Evolutionary conservation across 2,888 invertebrate genomes (phyloP).

Genomic region (Ferdinandea cuprea): DNA sequence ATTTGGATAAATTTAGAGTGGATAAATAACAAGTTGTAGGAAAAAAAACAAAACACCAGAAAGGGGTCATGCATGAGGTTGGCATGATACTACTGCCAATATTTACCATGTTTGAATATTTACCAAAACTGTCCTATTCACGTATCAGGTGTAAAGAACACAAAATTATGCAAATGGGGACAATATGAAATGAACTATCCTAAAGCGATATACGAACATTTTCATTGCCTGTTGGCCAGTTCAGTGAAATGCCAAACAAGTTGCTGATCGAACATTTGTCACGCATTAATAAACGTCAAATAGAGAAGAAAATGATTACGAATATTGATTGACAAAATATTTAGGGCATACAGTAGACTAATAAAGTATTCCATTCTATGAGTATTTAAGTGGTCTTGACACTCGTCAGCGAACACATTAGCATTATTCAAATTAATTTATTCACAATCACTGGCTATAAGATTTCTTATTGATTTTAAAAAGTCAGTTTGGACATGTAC

Average conservation of each 20-base stretch:
- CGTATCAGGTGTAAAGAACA: slow-evolving; percentile 8
- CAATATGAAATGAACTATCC: slow-evolving; percentile 17
- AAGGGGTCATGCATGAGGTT: not conserved
- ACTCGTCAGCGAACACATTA: too few species aligned
- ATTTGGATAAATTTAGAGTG: too few species aligned
- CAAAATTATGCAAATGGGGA: slow-evolving; percentile 31
- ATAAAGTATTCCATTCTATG: not conserved
- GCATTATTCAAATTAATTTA: too few species aligned
- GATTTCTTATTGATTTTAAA: too few species aligned
- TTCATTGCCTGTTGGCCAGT: not conserved
- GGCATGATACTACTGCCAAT: not conserved
- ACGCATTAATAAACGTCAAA: slow-evolving; percentile 6
- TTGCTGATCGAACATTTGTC: not conserved
- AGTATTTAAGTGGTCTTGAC: not conserved
- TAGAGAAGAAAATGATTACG: slow-evolving; percentile 21
- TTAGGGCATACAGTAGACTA: not conserved
- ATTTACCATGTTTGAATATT: slow-evolving; percentile 1
- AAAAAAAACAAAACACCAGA: not conserved
- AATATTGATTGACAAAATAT: not conserved
- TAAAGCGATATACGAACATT: slow-evolving; percentile 34
- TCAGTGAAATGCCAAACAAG: not conserved
- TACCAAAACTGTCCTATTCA: not conserved
- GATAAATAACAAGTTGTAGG: too few species aligned
- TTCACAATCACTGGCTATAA: too few species aligned
- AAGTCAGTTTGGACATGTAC: too few species aligned